Base-by-base conservation (phyloP, 1,140 invertebrate species). In the Drosophila melanogaster region DNA sequence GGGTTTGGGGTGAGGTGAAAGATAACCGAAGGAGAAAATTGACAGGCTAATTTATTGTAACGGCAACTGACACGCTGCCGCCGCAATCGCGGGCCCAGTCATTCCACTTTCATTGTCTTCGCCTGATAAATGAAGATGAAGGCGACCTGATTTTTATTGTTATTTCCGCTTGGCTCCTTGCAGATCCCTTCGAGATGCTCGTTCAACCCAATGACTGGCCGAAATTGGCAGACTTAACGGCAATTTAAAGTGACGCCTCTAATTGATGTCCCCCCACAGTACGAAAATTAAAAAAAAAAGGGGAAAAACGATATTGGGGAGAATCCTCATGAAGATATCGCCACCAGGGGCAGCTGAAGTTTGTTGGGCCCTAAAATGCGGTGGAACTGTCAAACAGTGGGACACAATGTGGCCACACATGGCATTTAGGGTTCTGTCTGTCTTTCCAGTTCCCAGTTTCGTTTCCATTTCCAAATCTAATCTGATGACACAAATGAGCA, bases 31-130 rank as follows among this genome's bases (percentile, higher is more conserved):
- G 41, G 67, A 70, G 51, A 49, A 76, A 76, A 85, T 86, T 81
- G 81, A 75, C 78, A 81, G 66, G 79, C 84, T 87, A 79, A 86
- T 86, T 87, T 86, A 86, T 86, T 86, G 83, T 86, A 86, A 86
- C 81, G 81, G 81, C 81, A 86, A 83, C 81, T 86, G 81, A 86
- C 81, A 79, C 53, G 64, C 56, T 58, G 55, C 73, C 38, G 37
- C 58, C 38, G 37, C 58, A 70, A 66, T 58, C 47, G 41, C 35
- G 22, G 41, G 37, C 30, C 17, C 19, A 69, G 44, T 44, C 62
- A 69, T 49, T 54, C 46, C 81, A 85, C 81, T 86, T 79, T 83
- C 79, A 81, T 79, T 70, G 75, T 84, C 73, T 44, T 44, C 26
- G 22, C 19, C 77, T 84, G 77, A 84, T 84, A 85, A 84, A 85